phyloP scores from a whole-genome alignment of 2,113 vertebrate species.

The Strigops habroptila region DNA sequence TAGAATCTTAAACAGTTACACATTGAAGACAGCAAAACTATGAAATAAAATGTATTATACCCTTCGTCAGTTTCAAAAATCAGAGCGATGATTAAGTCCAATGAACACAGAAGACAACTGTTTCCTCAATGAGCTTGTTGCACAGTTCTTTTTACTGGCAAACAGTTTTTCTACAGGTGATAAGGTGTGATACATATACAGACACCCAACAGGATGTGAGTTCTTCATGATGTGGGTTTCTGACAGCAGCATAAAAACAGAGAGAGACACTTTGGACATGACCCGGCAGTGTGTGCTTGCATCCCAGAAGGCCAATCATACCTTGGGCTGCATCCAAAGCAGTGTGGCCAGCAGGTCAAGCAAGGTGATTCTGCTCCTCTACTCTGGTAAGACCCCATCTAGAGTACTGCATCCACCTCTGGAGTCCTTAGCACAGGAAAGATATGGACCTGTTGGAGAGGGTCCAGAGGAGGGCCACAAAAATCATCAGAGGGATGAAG shows the following conservation, averaged over 20 bases:
- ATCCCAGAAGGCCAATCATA: background rate
- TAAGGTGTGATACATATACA: background rate
- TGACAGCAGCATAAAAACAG: background rate
- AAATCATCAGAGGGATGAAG: background rate
- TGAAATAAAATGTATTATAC: background rate
- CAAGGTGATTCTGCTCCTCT: background rate
- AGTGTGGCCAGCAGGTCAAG: background rate
- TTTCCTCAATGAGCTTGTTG: background rate
- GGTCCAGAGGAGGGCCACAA: background rate
- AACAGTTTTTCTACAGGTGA: background rate
- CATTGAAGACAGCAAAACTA: background rate
- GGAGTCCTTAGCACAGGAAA: background rate
- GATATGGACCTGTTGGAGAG: background rate
- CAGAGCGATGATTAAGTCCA: background rate
- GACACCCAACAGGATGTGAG: background rate
- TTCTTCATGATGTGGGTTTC: background rate
- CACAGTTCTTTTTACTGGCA: background rate
- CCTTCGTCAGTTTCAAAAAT: conserved; percentile 4
- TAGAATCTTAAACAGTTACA: background rate
- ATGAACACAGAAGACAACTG: background rate
- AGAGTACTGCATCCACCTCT: background rate
- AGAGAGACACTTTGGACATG: background rate
- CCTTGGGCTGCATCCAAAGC: background rate
- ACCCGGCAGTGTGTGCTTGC: background rate
- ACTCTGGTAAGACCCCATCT: background rate